A percentile compares a stretch with the other conserved stretches of the same genome.
Conservation (phyloP, 2,113 vertebrate genomes). For the Mobula birostris region DNA sequence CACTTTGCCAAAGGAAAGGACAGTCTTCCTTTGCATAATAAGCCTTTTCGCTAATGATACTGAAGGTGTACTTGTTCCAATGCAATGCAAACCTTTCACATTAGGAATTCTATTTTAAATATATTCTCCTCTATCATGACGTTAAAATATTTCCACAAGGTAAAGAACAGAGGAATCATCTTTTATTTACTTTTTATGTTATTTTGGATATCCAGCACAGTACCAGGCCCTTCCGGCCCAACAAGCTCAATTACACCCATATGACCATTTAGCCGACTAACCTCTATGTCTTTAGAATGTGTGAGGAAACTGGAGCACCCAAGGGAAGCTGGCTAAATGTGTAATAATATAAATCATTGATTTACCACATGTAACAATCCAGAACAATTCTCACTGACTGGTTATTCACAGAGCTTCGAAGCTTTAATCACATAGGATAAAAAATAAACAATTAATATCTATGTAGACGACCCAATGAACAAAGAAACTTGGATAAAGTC, state of each 20-base stretch:
- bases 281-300: too few relatives aligned
- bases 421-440: not conserved
- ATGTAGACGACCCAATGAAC: not conserved
- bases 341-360: not conserved
- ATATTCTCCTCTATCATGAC: not conserved
- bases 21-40: not conserved
- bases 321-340: not conserved
- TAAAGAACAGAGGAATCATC: not conserved
- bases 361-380: too few relatives aligned
- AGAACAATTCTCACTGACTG: not conserved
- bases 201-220: too few relatives aligned
- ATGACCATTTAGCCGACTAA: too few relatives aligned
- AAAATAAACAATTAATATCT: not conserved
- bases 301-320: too few relatives aligned
- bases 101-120: not conserved
- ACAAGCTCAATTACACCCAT: too few relatives aligned
- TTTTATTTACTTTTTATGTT: too few relatives aligned
- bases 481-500: not conserved
- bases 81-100: not conserved
- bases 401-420: not conserved
- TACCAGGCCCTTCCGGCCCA: too few relatives aligned
- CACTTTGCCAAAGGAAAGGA: slow-evolving; percentile 7
- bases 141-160: not conserved
- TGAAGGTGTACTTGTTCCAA: not conserved
- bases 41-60: not conserved